A percentile compares a stretch with the other conserved stretches of the same genome.
Conservation (phyloP, 2,113 vertebrate genomes). For the Chitala chitala region DNA sequence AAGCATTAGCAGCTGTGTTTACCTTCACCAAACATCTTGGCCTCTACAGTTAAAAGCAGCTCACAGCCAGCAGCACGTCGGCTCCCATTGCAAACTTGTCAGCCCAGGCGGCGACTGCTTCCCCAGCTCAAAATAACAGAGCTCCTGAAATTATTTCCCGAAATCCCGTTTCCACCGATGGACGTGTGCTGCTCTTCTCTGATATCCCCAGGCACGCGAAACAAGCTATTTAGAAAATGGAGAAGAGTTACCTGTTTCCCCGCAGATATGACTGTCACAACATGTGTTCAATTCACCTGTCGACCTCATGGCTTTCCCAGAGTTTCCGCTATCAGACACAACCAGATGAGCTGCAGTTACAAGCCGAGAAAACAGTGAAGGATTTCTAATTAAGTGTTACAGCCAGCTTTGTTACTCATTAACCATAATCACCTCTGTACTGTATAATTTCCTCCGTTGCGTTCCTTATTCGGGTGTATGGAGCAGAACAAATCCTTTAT, state of each 20-base stretch:
- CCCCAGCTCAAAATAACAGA: no score
- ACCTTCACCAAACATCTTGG: not conserved
- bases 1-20: not conserved
- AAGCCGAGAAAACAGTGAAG: not conserved
- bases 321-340: not conserved
- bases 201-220: not conserved
- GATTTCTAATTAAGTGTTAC: slow-evolving; percentile 18
- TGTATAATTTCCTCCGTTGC: slow-evolving; percentile 16
- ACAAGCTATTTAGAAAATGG: not conserved
- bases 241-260: not conserved
- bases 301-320: not conserved
- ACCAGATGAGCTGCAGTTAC: not conserved
- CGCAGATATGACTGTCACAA: not conserved
- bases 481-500: slow-evolving; percentile 19
- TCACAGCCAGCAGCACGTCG: not conserved
- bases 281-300: not conserved
- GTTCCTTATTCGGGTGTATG: slow-evolving; percentile 1
- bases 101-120: not conserved
- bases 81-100: not conserved
- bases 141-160: no score
- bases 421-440: not conserved
- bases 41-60: not conserved
- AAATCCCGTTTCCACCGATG: no score
- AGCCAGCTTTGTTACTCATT: slow-evolving; percentile 12
- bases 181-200: no score